Conservation (phyloP, 2,888 invertebrate species). For the Leptothorax acervorum region DNA sequence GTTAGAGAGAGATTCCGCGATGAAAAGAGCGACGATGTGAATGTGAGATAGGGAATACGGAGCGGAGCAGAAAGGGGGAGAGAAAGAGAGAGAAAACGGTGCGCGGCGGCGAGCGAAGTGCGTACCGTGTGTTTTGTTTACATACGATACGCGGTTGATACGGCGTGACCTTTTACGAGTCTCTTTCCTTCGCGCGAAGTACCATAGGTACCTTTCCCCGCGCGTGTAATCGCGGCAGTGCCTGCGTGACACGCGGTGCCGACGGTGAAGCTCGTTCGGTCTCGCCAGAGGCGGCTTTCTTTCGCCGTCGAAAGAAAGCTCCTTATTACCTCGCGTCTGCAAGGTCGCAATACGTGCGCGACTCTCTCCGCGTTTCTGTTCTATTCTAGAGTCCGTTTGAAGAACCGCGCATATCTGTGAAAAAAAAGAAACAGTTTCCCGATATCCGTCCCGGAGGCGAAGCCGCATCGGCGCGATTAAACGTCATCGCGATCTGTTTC, state of each 20-base stretch:
- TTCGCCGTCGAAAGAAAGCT: not conserved
- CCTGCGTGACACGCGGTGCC: not conserved
- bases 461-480: conserved; percentile 13
- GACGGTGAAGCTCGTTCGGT: not conserved
- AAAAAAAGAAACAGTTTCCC: not conserved
- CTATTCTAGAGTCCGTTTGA: not conserved
- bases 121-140: conserved; percentile 42
- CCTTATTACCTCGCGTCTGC: not conserved
- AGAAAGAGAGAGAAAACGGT: not conserved
- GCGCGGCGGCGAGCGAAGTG: not conserved
- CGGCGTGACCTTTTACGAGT: conserved; percentile 23
- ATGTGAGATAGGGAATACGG: not conserved
- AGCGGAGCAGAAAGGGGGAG: not conserved
- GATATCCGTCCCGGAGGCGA: not conserved
- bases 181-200: not conserved
- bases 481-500: conserved; percentile 27
- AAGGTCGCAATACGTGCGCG: too few relatives aligned
- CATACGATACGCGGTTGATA: conserved; percentile 24
- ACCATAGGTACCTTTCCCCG: not conserved
- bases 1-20: not conserved
- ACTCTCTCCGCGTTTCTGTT: too few relatives aligned
- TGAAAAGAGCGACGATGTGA: not conserved
- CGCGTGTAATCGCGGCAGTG: conserved; percentile 3
- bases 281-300: not conserved
- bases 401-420: not conserved